phyloP scores from a whole-genome alignment of 1,140 invertebrate genomes.

The Cydia strobilella region DNA sequence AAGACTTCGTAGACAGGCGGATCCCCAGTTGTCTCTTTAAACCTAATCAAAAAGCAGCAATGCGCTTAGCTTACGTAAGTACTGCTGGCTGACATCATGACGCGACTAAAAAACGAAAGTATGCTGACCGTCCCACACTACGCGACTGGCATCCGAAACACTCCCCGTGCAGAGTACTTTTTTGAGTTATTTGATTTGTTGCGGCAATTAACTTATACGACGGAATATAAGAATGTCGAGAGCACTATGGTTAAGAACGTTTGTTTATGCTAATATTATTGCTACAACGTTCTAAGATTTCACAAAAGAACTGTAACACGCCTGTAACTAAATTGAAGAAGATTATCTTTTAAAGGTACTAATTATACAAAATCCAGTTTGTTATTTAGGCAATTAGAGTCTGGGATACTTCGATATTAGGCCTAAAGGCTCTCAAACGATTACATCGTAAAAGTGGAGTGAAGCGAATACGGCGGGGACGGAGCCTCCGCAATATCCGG shows the following conservation, averaged over 20 bases:
- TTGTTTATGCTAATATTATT: conserved; percentile 26
- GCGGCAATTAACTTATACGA: conserved; percentile 13
- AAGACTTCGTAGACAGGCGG: background rate
- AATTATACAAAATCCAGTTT: background rate
- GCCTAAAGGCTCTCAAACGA: background rate
- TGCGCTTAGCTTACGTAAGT: conserved; percentile 12
- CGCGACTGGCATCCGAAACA: conserved; percentile 21
- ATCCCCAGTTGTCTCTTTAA: background rate
- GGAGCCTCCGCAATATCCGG: conserved; percentile 23
- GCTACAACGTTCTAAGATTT: background rate
- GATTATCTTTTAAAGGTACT: background rate
- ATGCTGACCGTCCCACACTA: conserved; percentile 23
- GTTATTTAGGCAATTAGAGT: background rate
- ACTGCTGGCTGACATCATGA: conserved; percentile 21
- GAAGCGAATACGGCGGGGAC: conserved; percentile 5
- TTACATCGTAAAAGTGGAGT: conserved; percentile 20
- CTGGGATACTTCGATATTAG: background rate
- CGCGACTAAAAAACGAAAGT: conserved; percentile 25
- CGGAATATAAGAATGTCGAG: background rate
- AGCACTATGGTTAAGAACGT: background rate
- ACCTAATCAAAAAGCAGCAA: conserved; percentile 16
- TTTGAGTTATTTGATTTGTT: conserved; percentile 25
- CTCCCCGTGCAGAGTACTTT: conserved; percentile 10
- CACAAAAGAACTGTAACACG: background rate
- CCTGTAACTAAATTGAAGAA: background rate